Evolutionary conservation across 2,797 vertebrate genomes (phyloP), one percentile per base, ranked within the genome.

Genomic region (Odontamblyopus rebecca): DNA sequence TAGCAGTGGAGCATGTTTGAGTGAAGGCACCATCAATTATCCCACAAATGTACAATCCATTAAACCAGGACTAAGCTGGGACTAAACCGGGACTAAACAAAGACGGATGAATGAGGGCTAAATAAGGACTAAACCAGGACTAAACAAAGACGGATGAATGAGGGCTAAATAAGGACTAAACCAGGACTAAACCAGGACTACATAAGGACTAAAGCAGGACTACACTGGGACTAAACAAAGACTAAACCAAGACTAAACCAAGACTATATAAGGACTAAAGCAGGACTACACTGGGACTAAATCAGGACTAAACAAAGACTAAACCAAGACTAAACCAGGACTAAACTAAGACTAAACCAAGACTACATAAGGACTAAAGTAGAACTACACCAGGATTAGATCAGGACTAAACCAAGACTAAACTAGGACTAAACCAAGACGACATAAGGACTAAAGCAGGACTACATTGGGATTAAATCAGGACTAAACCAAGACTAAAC

Each of bases 1-100:
- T 72, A 80, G 89, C 68, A 78, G 77, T 80, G 83, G 80, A 85
- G 80, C 73, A 56, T 76, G 73, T 87, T 81, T 74, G 80, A 84
- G 70, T 68, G 74, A 81, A 83, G 72, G 79, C 75, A 77, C 61
- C 83, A 80, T 88, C 85, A 88, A 85, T 90, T 90, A 86, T 81
- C 76, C 78, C 29, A 7, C 57, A 59, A 13, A 38, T 38, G 35
- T 15, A 48, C 51, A n/a, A 53, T 53, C 18, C 6, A 53, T 53
- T 5, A 19, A 53, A 53, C 81, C 74, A 79, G 79, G 82, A 35
- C 56, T 27, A 12, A 12, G n/a, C 9, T 5, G 5, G 26, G 27
- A 29, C 27, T 15, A 48, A 16, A 48, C 12, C 12, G 16, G 44
- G 44, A 48, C 13, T 15, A 48, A 48, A 48, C 1, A 3, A 13